phyloP scores from a whole-genome alignment of 2,113 vertebrate genomes.

The Greenwoodochromis staneri region DNA sequence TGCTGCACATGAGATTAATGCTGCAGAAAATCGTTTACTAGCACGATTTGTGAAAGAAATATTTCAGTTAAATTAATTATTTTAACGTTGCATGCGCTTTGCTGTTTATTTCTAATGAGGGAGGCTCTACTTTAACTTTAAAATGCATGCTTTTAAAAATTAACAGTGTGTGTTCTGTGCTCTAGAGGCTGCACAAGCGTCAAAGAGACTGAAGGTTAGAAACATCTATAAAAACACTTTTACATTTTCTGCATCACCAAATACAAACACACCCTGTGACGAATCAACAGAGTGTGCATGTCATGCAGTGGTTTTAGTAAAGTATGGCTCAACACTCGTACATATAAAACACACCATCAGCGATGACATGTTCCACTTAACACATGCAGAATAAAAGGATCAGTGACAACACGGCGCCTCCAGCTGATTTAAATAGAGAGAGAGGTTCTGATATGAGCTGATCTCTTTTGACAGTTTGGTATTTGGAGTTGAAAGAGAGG shows the following conservation, averaged over 20 bases:
- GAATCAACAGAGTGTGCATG: not conserved
- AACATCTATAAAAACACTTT: not conserved
- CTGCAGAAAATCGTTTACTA: too few relatives aligned
- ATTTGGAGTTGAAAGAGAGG: constrained; percentile 45
- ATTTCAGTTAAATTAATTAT: not conserved
- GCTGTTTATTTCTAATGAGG: fast-evolving
- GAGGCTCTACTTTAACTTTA: not conserved
- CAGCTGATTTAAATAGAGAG: not conserved
- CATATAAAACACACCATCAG: not conserved
- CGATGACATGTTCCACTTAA: not conserved
- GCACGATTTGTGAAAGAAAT: too few relatives aligned
- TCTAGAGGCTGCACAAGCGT: not conserved
- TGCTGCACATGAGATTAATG: not conserved
- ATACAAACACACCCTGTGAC: not conserved
- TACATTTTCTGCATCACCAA: not conserved
- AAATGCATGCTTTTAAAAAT: not conserved
- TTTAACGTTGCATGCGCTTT: fast-evolving
- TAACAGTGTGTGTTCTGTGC: not conserved
- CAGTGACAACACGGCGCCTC: not conserved
- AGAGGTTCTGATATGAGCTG: constrained; percentile 5
- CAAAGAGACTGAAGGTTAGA: not conserved
- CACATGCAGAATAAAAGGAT: not conserved
- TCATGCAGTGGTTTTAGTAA: not conserved
- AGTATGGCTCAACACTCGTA: not conserved
- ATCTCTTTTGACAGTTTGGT: constrained; percentile 52